Evolutionary conservation across 1,140 invertebrate species (phyloP).

Genomic region (Campoletis sonorensis): DNA sequence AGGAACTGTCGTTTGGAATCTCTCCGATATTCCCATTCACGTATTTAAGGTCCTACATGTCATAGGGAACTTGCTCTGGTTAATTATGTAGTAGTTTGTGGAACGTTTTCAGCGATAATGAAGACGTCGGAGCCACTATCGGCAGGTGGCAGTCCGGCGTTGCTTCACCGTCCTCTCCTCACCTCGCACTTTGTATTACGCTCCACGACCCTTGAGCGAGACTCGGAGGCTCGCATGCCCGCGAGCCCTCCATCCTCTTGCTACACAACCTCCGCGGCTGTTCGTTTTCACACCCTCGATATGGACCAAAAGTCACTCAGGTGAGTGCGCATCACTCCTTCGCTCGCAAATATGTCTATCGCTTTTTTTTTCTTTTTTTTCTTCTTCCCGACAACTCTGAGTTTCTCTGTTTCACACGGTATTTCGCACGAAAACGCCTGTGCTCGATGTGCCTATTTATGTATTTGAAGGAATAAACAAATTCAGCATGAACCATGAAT

Average conservation of each 20-base stretch:
- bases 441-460: neutral
- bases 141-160: slow-evolving; percentile 69
- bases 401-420: neutral
- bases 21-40: no score
- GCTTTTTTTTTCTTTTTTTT: no score
- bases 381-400: no score
- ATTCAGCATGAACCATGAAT: neutral
- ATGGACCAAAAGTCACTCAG: slow-evolving; percentile 70
- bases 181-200: slow-evolving; percentile 64
- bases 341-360: neutral
- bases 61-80: no score
- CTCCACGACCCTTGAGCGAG: slow-evolving; percentile 48
- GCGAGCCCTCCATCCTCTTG: slow-evolving; percentile 53
- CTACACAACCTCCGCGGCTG: slow-evolving; percentile 65
- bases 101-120: slow-evolving; percentile 65
- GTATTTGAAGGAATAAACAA: neutral
- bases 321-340: slow-evolving; percentile 56
- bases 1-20: no score
- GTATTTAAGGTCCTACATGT: no score
- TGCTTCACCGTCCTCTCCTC: slow-evolving; percentile 69
- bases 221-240: slow-evolving; percentile 44
- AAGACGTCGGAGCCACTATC: slow-evolving; percentile 69
- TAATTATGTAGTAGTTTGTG: neutral
- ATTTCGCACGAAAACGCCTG: slow-evolving; percentile 14
- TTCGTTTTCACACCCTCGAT: slow-evolving; percentile 68